Percentiles rank a stretch among this genome's conserved stretches.
Conservation (phyloP, 1,140 invertebrate species). For the Dendroctonus ponderosae region DNA sequence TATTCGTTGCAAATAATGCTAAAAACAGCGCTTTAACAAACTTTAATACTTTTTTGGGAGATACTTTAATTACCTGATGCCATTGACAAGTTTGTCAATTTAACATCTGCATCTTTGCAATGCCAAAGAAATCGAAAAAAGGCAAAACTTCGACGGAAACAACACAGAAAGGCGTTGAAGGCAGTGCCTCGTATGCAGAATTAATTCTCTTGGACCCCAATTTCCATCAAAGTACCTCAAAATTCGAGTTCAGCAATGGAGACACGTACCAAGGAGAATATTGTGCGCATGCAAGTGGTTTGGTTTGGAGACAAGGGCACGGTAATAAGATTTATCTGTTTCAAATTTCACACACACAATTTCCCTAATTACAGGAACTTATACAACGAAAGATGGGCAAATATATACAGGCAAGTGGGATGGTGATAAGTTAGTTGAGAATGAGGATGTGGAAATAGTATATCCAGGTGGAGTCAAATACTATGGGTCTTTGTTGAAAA, state of each 20-base stretch:
- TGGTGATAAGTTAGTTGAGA: constrained; percentile 42
- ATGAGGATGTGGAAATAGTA: too few relatives aligned
- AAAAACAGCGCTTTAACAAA: too few relatives aligned
- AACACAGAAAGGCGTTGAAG: neutral
- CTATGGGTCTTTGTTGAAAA: too few relatives aligned
- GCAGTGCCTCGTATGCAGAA: neutral
- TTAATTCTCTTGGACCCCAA: constrained; percentile 22
- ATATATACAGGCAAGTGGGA: constrained; percentile 43
- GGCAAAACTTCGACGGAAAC: neutral
- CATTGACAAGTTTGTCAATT: too few relatives aligned
- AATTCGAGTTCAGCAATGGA: constrained; percentile 42
- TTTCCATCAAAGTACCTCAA: constrained; percentile 36
- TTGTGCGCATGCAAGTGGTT: constrained; percentile 41
- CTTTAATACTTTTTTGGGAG: too few relatives aligned
- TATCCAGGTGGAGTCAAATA: too few relatives aligned
- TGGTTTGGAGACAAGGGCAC: constrained; percentile 45
- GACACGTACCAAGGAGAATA: constrained; percentile 43
- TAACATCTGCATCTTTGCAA: neutral
- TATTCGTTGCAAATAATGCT: too few relatives aligned
- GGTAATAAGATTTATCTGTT: constrained; percentile 17
- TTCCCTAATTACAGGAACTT: constrained; percentile 21
- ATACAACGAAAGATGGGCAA: constrained; percentile 42
- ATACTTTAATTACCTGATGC: neutral
- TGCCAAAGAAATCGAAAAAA: constrained; percentile 4
- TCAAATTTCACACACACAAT: neutral